A percentile compares a stretch with the other conserved stretches of the same genome.
Evolutionary conservation across 2,113 vertebrate species (phyloP).

Genomic region (Nansenia antarctica): DNA sequence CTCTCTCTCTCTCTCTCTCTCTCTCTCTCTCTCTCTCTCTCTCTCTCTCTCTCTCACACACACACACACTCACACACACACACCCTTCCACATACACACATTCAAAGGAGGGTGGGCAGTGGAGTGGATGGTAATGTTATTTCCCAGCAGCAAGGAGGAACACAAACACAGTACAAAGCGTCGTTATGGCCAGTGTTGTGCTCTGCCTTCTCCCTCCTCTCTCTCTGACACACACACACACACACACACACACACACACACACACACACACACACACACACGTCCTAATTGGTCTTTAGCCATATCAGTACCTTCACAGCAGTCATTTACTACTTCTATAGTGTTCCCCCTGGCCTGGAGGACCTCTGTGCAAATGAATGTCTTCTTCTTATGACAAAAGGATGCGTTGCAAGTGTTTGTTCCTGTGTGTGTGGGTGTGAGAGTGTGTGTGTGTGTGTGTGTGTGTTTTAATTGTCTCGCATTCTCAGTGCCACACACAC

Average conservation of each 20-base stretch:
- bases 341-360: neutral
- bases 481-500: too few relatives aligned
- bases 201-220: neutral
- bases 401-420: conserved; percentile 3
- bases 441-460: neutral
- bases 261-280: neutral
- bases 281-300: conserved; percentile 46
- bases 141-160: too few relatives aligned
- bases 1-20: too few relatives aligned
- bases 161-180: neutral
- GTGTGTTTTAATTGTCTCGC: neutral
- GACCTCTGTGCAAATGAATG: conserved; percentile 38
- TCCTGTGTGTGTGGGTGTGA: neutral
- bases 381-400: conserved; percentile 26
- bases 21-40: too few relatives aligned
- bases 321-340: conserved; percentile 2
- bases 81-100: too few relatives aligned
- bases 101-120: too few relatives aligned
- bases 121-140: too few relatives aligned
- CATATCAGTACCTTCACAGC: conserved; percentile 26
- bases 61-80: too few relatives aligned
- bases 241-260: neutral
- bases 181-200: neutral
- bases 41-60: too few relatives aligned
- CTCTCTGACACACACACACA: neutral